These are phyloP conservation scores for Adela reaumurella DNA, from an alignment of 2,888 invertebrate species.

Conservation along the genomic window DNA sequence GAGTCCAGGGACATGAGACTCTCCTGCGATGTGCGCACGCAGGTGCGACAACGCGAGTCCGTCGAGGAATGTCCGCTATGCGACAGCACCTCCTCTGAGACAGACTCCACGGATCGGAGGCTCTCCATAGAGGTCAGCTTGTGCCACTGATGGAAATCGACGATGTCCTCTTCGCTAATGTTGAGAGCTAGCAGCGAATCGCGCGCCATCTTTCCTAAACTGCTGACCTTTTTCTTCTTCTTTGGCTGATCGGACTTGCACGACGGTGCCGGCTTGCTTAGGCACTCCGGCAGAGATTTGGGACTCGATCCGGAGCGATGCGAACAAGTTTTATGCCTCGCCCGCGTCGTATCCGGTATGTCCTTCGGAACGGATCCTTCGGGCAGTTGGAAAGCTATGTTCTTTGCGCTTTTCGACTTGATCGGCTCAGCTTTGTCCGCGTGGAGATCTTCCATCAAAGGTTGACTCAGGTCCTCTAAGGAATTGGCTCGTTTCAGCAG, in stretches of 20 bases:
- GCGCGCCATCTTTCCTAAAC: conserved; percentile 43
- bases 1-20: conserved; percentile 47
- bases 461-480: conserved; percentile 31
- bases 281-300: conserved; percentile 42
- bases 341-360: conserved; percentile 26
- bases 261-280: conserved; percentile 37
- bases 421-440: conserved; percentile 27
- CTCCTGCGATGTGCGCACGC: conserved; percentile 40
- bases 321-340: conserved; percentile 17
- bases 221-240: conserved; percentile 42
- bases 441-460: conserved; percentile 10
- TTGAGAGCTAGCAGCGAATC: conserved; percentile 44
- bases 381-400: conserved; percentile 38
- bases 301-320: conserved; percentile 42
- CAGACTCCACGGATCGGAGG: conserved; percentile 38
- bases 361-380: conserved; percentile 29
- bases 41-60: conserved; percentile 38
- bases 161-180: conserved; percentile 47
- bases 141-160: conserved; percentile 39
- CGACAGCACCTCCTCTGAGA: conserved; percentile 43
- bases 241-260: conserved; percentile 29
- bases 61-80: conserved; percentile 37
- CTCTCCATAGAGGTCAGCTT: conserved; percentile 45
- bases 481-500: conserved; percentile 35
- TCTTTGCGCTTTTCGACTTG: conserved; percentile 12